Base-by-base conservation (phyloP, 1,140 invertebrate species). In the Drosophila kanapiae region DNA sequence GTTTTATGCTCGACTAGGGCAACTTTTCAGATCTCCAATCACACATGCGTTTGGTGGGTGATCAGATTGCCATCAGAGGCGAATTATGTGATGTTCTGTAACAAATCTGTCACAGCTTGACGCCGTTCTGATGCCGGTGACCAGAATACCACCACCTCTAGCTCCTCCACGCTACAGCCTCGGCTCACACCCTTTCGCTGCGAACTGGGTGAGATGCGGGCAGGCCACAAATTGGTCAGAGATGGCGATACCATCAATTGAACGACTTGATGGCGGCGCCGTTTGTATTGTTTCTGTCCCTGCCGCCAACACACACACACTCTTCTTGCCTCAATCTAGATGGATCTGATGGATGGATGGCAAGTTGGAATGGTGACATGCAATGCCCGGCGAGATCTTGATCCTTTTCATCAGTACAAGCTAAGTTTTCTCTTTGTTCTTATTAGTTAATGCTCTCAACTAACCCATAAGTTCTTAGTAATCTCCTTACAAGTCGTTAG, bases 201-300 rank as follows among this genome's bases (percentile, higher is more conserved):
- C 16, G 18, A 31, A 31, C 29, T 68, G 37, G 33, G 33, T 33
- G 42, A 60, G 31, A 88, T 88, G 85, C 83, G 77, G 85, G 80
- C 57, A 61, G 75, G 38, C 59, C 67, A 83, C 76, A 77, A 88
- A 87, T 80, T 67, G 83, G 70, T 60, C 69, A 40, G 67, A 62
- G 63, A 64, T 88, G 82, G 49, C 56, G 67, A 83, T 88, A 67
- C 53, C 48, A 77, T 70, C 60, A 87, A 90, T 84, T 81, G 70
- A 56, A 49, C 49, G 37, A 56, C 49, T 35, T 53, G 63, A 62
- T 74, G 76, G 68, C 68, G 77, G 77, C 60, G 71, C 62, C 68
- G 65, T 68, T 86, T 77, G 62, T 79, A 31, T 60, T 29, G 48
- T 70, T 78, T 82, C n/a, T 74, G 43, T 63, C 16, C 37, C 58